Conservation (phyloP, 2,888 invertebrate genomes). For the Athalia cordata region DNA sequence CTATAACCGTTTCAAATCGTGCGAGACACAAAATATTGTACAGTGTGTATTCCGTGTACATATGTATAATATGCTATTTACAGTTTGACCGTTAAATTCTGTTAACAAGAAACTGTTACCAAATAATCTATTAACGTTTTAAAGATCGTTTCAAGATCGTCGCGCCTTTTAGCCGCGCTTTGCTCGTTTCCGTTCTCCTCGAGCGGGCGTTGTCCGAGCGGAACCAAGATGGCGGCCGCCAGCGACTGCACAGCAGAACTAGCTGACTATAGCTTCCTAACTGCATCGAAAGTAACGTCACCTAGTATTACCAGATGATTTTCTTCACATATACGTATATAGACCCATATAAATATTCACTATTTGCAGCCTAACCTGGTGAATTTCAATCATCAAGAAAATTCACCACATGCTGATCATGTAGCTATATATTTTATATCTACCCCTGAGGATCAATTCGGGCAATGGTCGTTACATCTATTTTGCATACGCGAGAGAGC, state of each 20-base stretch:
- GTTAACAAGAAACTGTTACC: conserved; percentile 61
- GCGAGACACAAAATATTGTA: conserved; percentile 15
- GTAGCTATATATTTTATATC: too few species aligned
- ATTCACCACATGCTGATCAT: too few species aligned
- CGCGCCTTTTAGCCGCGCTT: conserved; percentile 60
- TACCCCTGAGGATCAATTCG: too few species aligned
- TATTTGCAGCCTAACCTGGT: too few species aligned
- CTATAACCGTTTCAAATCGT: conserved; percentile 27
- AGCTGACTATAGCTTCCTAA: neutral
- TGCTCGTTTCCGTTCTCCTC: conserved; percentile 56
- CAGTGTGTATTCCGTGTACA: neutral
- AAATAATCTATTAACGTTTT: conserved; percentile 58
- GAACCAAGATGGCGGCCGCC: conserved; percentile 65
- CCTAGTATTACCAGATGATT: too few species aligned
- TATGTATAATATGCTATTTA: conserved; percentile 15
- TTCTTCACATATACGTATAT: too few species aligned
- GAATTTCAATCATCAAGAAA: too few species aligned
- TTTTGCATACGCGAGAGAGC: conserved; percentile 8
- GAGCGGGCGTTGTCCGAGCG: conserved; percentile 61
- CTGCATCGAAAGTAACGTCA: too few species aligned
- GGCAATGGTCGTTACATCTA: neutral
- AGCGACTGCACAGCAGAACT: conserved; percentile 52
- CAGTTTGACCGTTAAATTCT: conserved; percentile 53
- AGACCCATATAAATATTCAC: too few species aligned
- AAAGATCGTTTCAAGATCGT: conserved; percentile 59